phyloP scores from a whole-genome alignment of 2,113 vertebrate genomes.

The Leucoraja erinaceus region DNA sequence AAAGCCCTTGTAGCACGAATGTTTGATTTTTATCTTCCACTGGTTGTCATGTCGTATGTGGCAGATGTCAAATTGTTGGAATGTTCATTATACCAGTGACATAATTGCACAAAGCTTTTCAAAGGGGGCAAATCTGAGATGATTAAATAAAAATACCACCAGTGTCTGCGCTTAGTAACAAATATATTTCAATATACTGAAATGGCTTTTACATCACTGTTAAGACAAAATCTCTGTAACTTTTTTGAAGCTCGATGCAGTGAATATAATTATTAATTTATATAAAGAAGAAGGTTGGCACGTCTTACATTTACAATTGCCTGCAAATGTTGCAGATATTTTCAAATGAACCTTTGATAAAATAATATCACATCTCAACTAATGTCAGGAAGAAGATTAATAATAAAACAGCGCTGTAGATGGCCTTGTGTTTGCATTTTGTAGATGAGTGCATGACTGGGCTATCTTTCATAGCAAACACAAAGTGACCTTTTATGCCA shows the following conservation, averaged over 20 bases:
- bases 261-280: background rate
- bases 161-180: background rate
- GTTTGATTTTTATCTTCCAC: background rate
- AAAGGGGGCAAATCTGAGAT: background rate
- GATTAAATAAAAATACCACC: background rate
- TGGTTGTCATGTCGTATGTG: background rate
- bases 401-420: background rate
- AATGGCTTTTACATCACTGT: background rate
- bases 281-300: background rate
- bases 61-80: background rate
- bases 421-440: background rate
- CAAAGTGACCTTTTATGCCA: background rate
- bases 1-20: background rate
- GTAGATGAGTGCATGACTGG: background rate
- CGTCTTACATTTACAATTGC: background rate
- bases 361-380: background rate
- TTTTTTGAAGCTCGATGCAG: background rate
- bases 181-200: background rate
- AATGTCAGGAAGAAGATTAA: background rate
- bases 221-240: background rate
- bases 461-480: background rate
- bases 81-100: background rate
- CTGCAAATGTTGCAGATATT: background rate
- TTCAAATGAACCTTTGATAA: background rate
- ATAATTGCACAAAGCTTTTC: background rate